A percentile compares a stretch with the other conserved stretches of the same genome.
Conservation (phyloP, 1,140 invertebrate species). For the Hestina assimilis region DNA sequence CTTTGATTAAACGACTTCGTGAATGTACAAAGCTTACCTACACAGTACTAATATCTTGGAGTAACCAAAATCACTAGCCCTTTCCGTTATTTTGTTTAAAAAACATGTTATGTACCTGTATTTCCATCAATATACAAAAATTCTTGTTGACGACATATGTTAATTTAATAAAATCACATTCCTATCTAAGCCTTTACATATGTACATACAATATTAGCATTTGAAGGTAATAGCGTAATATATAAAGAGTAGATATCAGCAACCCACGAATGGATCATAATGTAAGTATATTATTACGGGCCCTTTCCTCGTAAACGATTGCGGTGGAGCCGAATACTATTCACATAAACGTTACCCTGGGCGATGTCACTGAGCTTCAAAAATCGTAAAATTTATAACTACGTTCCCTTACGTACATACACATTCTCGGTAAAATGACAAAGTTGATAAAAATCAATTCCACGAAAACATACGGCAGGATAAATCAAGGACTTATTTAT, state of each 20-base stretch:
- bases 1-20: background rate
- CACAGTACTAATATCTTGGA: too few species aligned
- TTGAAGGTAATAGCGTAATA: constrained; percentile 56
- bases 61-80: too few species aligned
- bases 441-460: constrained; percentile 1
- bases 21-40: too few species aligned
- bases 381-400: constrained; percentile 66
- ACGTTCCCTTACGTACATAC: constrained; percentile 16
- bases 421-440: background rate
- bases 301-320: constrained; percentile 53
- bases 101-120: too few species aligned
- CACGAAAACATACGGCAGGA: background rate
- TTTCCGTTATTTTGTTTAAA: too few species aligned
- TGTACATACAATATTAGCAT: constrained; percentile 51
- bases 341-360: constrained; percentile 62
- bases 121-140: too few species aligned
- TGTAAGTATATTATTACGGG: constrained; percentile 64
- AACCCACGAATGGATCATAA: constrained; percentile 59
- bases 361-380: constrained; percentile 48
- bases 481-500: background rate
- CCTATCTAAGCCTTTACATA: constrained; percentile 30
- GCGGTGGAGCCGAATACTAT: constrained; percentile 50
- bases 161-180: constrained; percentile 52
- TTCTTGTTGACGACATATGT: constrained; percentile 32
- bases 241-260: constrained; percentile 60